Conservation (phyloP, 2,888 invertebrate genomes). For the Sarcophaga variegata region DNA sequence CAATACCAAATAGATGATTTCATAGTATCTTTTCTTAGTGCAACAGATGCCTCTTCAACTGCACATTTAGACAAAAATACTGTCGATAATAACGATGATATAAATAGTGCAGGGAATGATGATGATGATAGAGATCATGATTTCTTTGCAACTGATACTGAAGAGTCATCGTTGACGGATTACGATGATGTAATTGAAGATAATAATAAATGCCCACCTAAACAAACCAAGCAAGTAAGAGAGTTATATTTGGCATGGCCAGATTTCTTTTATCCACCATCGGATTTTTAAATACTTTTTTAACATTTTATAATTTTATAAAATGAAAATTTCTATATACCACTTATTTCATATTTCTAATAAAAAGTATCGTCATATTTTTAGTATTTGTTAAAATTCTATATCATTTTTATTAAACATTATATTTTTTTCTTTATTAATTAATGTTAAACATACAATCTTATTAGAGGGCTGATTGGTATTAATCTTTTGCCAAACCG, state of each 20-base stretch:
- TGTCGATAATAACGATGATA: neutral
- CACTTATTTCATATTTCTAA: neutral
- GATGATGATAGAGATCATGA: constrained; percentile 16
- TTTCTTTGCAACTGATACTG: neutral
- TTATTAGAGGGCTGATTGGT: too few species aligned
- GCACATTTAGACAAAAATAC: neutral
- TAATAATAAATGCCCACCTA: neutral
- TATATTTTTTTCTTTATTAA: too few species aligned
- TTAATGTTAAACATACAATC: too few species aligned
- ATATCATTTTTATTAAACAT: too few species aligned
- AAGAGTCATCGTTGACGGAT: neutral
- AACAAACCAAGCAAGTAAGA: constrained; percentile 33
- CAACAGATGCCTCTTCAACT: neutral
- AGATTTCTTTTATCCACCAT: constrained; percentile 1
- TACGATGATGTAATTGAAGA: neutral
- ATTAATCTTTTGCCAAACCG: too few species aligned
- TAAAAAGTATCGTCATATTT: too few species aligned
- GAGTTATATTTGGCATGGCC: neutral
- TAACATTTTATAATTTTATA: too few species aligned
- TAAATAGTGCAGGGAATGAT: neutral
- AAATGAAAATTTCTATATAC: neutral
- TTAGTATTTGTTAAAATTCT: too few species aligned
- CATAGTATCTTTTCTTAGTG: neutral
- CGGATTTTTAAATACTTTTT: neutral
- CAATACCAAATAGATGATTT: neutral